Percentiles rank a stretch among this genome's conserved stretches.
Conservation (phyloP, 2,797 vertebrate genomes). For the Darevskia nairensis region DNA sequence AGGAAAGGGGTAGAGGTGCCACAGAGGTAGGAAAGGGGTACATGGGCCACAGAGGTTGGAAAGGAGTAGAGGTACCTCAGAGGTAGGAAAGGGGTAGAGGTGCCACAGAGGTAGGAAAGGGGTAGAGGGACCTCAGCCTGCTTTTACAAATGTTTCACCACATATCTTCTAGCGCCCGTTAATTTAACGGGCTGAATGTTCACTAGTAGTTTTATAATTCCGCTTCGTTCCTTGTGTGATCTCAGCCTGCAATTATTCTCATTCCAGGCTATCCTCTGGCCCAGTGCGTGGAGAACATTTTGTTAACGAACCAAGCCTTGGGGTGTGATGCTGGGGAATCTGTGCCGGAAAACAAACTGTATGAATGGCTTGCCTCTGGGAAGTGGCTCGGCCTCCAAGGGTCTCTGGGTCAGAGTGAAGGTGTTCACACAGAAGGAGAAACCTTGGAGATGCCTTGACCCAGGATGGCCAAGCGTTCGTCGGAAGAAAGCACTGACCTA, state of each 20-base stretch:
- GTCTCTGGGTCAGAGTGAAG: neutral
- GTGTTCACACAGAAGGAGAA: neutral
- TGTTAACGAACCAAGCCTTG: constrained; percentile 8
- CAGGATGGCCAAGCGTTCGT: neutral
- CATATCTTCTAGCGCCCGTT: too few species aligned
- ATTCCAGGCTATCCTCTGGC: constrained; percentile 18
- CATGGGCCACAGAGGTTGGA: too few species aligned
- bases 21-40: too few species aligned
- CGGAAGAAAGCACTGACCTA: neutral
- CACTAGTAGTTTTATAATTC: neutral
- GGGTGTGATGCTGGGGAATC: neutral
- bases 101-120: too few species aligned
- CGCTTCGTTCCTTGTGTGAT: neutral
- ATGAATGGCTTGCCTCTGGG: constrained; percentile 17
- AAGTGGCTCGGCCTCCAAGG: constrained; percentile 2
- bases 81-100: too few species aligned
- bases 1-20: too few species aligned
- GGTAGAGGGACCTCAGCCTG: too few species aligned
- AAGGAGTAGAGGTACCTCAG: too few species aligned
- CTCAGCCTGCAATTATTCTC: neutral
- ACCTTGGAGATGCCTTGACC: neutral
- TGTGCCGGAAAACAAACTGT: neutral
- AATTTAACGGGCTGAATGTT: too few species aligned
- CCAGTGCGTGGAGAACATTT: constrained; percentile 28
- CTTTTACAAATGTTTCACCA: too few species aligned